Base-by-base conservation (phyloP, 2,888 invertebrate species). In the Matsumyia berberina region DNA sequence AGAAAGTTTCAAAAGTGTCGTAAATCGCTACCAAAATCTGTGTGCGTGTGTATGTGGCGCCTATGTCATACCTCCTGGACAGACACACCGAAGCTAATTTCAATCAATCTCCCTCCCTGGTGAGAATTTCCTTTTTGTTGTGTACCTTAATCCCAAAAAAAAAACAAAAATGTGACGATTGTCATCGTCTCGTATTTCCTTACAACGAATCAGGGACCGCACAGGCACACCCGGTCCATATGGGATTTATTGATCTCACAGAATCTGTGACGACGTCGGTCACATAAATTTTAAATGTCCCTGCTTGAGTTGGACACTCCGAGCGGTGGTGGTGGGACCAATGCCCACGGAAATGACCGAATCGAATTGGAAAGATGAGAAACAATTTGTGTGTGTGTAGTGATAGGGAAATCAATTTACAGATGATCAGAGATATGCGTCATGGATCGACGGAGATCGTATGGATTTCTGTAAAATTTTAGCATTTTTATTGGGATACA, bases 101-200 rank as follows among this genome's bases (percentile, higher is more conserved):
- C 60, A 66, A 44, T 77, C 33, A 77, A 64, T 60, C 33, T 53
- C 39, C 17, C 12, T 37, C 29, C 46, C 42, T n/a, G n/a, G 15
- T 12, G 0, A 9, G 42, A 53, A 33, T 62, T 62, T 55, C 33
- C 33, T 12, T 7, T 55, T 57, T 55, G n/a, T 64, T 51, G 8
- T 29, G n/a, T n/a, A 6, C 37, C 31, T 19, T 35, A 7, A 31
- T 24, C 24, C 1, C 1, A 24, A 4, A 24, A 24, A 24, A 24
- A 24, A 24, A 24, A 24, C 1, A 24, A 24, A n/a, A 58, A 49
- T 60, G 35, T 35, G 37, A 35, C 35, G 62, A 69, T 79, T 79
- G 79, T 64, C 62, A 62, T 53, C 70, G 77, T 79, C 55, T 79
- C 79, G 46, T 39, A 49, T 83, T 83, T 42, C 83, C 17, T 60